Conservation (phyloP, 2,888 invertebrate genomes). For the Aporophyla lueneburgensis region DNA sequence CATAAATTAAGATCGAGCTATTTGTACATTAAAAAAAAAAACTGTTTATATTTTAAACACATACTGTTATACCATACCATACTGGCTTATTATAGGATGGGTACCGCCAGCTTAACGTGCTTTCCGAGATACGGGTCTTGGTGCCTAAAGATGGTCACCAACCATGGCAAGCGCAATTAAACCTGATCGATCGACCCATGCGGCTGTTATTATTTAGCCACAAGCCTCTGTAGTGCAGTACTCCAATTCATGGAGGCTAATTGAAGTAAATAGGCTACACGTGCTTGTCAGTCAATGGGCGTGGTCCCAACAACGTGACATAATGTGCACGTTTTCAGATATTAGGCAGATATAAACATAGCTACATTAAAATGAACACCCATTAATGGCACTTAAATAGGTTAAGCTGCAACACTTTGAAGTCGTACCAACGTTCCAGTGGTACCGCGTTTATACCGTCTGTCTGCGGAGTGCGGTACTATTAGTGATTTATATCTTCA, state of each 20-base stretch:
- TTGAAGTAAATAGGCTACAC: slow-evolving; percentile 45
- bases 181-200: too few species aligned
- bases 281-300: slow-evolving; percentile 25
- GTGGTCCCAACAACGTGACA: slow-evolving; percentile 44
- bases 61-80: neutral
- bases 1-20: too few species aligned
- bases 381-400: slow-evolving; percentile 34
- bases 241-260: slow-evolving; percentile 34
- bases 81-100: neutral
- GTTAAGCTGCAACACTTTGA: slow-evolving; percentile 31
- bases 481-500: slow-evolving; percentile 29
- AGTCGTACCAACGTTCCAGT: slow-evolving; percentile 39
- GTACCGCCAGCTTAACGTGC: too few species aligned
- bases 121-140: too few species aligned
- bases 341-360: neutral
- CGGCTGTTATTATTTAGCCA: too few species aligned
- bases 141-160: too few species aligned
- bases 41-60: neutral
- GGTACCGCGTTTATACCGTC: slow-evolving; percentile 26
- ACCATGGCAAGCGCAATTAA: too few species aligned
- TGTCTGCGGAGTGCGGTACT: slow-evolving; percentile 24
- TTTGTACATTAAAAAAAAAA: too few species aligned
- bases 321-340: slow-evolving; percentile 38
- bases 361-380: slow-evolving; percentile 25
- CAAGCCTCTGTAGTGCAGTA: neutral